These are phyloP conservation scores for Lepus townsendii DNA, from an alignment of 2,797 vertebrate species.

Conservation along the genomic window DNA sequence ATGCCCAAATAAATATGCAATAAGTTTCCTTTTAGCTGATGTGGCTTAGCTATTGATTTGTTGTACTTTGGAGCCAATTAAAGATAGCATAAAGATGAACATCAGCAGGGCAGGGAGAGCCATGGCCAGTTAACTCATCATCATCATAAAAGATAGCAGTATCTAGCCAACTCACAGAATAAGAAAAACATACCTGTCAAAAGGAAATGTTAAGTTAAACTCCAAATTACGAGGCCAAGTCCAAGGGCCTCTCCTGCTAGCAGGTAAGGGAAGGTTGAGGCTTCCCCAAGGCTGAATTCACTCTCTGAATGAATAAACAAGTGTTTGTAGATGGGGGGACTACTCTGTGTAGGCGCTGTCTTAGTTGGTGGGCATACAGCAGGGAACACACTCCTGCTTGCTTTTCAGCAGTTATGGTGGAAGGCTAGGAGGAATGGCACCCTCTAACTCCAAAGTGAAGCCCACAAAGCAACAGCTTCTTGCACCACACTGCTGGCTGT, in stretches of 20 bases:
- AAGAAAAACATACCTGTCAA: slow-evolving; percentile 30
- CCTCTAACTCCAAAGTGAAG: slow-evolving; percentile 40
- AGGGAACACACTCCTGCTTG: not conserved
- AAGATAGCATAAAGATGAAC: slow-evolving; percentile 65
- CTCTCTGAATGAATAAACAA: slow-evolving; percentile 8
- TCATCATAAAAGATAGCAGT: slow-evolving; percentile 44
- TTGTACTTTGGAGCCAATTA: slow-evolving; percentile 70
- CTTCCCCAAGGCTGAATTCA: slow-evolving; percentile 44
- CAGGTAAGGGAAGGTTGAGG: not conserved
- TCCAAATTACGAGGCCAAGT: not conserved
- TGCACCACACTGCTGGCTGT: not conserved
- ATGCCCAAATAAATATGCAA: slow-evolving; percentile 9
- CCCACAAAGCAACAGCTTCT: slow-evolving; percentile 10
- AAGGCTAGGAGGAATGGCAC: not conserved
- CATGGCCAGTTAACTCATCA: slow-evolving; percentile 9
- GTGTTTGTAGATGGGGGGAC: not conserved
- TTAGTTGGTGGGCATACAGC: not conserved
- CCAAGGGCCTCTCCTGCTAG: not conserved
- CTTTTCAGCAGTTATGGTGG: slow-evolving; percentile 4
- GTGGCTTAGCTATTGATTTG: slow-evolving; percentile 28
- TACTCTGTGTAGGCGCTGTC: not conserved
- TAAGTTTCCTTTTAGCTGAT: slow-evolving; percentile 39
- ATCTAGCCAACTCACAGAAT: slow-evolving; percentile 13
- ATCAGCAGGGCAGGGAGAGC: slow-evolving; percentile 33
- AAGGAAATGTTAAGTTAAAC: not conserved